Evolutionary conservation across 2,888 invertebrate species (phyloP).

Genomic region (Pristionchus entomophagus): DNA sequence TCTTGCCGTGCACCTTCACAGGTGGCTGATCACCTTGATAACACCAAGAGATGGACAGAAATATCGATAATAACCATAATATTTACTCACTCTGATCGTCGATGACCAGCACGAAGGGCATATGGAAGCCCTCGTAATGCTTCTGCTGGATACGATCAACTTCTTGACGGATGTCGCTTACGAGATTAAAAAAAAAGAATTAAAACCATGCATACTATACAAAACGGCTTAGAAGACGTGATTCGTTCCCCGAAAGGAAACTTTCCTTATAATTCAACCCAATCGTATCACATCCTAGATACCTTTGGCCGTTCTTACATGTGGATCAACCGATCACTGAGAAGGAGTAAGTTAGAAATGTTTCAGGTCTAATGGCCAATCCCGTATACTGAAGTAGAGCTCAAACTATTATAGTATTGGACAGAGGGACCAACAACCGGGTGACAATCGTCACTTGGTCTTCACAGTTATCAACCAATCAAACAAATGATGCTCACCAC

Average conservation of each 20-base stretch:
- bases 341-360: background rate
- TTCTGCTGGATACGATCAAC: background rate
- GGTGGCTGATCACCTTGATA: background rate
- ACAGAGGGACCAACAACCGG: no score
- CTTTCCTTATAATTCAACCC: background rate
- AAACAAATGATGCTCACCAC: background rate
- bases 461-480: no score
- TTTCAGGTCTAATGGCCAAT: no score
- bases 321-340: background rate
- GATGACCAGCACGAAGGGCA: conserved; percentile 25
- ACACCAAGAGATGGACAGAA: background rate
- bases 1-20: background rate
- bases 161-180: background rate
- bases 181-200: background rate
- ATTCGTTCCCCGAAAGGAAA: background rate
- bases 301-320: no score
- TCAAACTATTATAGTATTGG: no score
- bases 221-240: background rate
- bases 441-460: no score
- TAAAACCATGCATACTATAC: background rate
- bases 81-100: conserved; percentile 29
- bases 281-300: no score
- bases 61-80: background rate
- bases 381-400: no score
- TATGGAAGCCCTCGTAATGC: background rate